Conservation (phyloP, 2,797 vertebrate species). For the Avahi laniger region DNA sequence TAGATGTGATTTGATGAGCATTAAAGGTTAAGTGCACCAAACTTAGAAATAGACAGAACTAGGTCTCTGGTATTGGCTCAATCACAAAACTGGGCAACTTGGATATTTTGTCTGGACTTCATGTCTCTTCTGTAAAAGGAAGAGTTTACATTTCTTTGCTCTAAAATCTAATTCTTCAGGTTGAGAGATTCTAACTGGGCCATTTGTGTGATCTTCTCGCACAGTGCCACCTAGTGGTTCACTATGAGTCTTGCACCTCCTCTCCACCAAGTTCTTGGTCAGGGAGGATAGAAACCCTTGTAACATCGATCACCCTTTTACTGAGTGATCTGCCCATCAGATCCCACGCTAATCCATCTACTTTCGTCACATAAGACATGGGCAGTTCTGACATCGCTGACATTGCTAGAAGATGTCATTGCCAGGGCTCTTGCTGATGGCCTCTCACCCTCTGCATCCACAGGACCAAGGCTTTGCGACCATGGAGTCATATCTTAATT, state of each 20-base stretch:
- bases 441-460: not conserved
- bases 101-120: not conserved
- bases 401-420: not conserved
- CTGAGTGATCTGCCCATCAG: not conserved
- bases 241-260: not conserved
- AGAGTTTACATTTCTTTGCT: not conserved
- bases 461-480: not conserved
- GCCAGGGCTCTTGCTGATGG: not conserved
- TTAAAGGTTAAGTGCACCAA: not conserved
- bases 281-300: not conserved
- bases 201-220: not conserved
- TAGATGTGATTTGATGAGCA: not conserved
- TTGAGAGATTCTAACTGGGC: not conserved
- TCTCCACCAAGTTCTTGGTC: not conserved
- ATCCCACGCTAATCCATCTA: not conserved
- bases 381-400: not conserved
- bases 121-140: not conserved
- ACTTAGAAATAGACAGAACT: not conserved
- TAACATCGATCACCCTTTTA: not conserved
- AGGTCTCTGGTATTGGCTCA: not conserved
- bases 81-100: not conserved
- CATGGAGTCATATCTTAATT: not conserved
- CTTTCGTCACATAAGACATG: not conserved
- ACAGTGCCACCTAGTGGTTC: conserved; percentile 53
- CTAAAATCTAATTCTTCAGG: not conserved